Conservation (phyloP, 2,113 vertebrate species). For the Heteronetta atricapilla region DNA sequence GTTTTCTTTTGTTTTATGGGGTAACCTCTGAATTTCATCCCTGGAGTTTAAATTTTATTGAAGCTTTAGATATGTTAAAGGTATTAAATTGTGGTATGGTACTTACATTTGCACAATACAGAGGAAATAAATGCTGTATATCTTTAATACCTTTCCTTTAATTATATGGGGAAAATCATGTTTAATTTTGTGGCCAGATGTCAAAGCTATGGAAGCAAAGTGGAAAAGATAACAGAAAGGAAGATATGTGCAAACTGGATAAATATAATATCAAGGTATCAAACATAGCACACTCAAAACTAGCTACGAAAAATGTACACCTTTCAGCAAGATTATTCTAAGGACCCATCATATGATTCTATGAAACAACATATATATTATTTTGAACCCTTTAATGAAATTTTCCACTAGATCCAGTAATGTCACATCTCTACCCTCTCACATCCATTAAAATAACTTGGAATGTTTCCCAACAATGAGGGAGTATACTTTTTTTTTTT, state of each 20-base stretch:
- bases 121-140: neutral
- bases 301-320: neutral
- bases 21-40: neutral
- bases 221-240: neutral
- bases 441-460: neutral
- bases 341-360: neutral
- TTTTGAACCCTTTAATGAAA: neutral
- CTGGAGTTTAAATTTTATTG: neutral
- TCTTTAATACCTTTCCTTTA: neutral
- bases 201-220: neutral
- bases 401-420: neutral
- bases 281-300: neutral
- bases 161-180: neutral
- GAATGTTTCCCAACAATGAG: neutral
- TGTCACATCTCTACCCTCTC: neutral
- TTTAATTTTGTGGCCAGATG: neutral
- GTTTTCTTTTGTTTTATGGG: neutral
- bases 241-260: neutral
- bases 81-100: neutral
- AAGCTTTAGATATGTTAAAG: neutral
- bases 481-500: neutral
- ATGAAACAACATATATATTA: neutral
- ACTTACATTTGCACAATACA: neutral
- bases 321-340: neutral
- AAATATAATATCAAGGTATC: neutral